These are phyloP conservation scores for Coreius guichenoti DNA, from an alignment of 2,797 vertebrate genomes.

Conservation along the genomic window DNA sequence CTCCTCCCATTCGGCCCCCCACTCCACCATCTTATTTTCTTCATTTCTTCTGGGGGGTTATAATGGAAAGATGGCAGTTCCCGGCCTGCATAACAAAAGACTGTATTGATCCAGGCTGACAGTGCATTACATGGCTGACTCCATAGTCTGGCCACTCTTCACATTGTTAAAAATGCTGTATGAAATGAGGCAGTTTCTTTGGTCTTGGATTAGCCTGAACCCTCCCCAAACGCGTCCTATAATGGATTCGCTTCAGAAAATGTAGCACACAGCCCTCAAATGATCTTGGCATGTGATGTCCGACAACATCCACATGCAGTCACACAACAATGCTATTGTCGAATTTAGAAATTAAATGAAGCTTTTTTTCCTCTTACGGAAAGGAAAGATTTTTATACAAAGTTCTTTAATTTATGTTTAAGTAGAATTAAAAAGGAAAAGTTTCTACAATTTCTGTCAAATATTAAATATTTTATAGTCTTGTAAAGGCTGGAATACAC, in stretches of 20 bases:
- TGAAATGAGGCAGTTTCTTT: background rate
- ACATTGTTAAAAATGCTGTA: conserved; percentile 18
- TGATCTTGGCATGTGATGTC: conserved; percentile 9
- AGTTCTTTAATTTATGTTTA: background rate
- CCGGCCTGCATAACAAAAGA: conserved; percentile 66
- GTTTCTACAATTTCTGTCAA: background rate
- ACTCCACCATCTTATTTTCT: background rate
- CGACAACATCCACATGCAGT: background rate
- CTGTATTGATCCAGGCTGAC: conserved; percentile 56
- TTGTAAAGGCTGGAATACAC: background rate
- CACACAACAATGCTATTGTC: background rate
- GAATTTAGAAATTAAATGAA: background rate
- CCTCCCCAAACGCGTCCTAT: conserved; percentile 10
- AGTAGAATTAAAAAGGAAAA: background rate
- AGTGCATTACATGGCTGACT: conserved; percentile 22
- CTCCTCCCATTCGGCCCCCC: background rate
- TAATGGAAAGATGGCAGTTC: conserved; percentile 33
- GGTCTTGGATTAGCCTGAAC: conserved; percentile 53
- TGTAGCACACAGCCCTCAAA: background rate
- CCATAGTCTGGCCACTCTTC: conserved; percentile 15
- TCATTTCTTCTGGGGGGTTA: background rate
- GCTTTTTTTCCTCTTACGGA: background rate
- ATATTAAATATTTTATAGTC: background rate
- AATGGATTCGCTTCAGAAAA: background rate
- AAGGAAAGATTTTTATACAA: background rate